Evolutionary conservation across 1,140 invertebrate species (phyloP).

Genomic region (Condylostylus longicornis): DNA sequence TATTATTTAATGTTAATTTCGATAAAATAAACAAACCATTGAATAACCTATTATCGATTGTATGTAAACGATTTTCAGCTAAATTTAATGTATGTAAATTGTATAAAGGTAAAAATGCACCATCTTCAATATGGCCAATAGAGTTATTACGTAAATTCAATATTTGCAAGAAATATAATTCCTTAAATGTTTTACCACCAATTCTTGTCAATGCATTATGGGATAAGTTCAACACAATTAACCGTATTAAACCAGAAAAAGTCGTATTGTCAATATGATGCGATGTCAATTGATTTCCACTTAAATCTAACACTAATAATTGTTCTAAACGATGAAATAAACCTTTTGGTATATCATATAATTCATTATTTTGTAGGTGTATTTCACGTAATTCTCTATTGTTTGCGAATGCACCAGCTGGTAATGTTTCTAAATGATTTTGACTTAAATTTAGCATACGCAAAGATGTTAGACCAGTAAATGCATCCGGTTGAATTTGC

Average conservation of each 20-base stretch:
- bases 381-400: constrained; percentile 54
- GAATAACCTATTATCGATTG: constrained; percentile 56
- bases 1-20: constrained; percentile 61
- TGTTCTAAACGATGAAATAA: constrained; percentile 50
- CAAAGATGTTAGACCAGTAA: constrained; percentile 50
- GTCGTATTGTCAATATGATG: constrained; percentile 51
- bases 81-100: constrained; percentile 68
- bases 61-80: constrained; percentile 57
- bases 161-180: constrained; percentile 68
- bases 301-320: constrained; percentile 53
- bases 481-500: constrained; percentile 46
- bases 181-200: constrained; percentile 54
- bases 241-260: constrained; percentile 49
- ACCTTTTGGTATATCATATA: constrained; percentile 52
- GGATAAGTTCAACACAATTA: constrained; percentile 52
- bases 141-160: constrained; percentile 65
- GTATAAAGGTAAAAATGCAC: constrained; percentile 63
- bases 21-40: constrained; percentile 71
- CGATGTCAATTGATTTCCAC: constrained; percentile 52
- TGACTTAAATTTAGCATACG: constrained; percentile 61
- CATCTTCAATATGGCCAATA: constrained; percentile 56
- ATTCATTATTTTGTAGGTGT: constrained; percentile 55
- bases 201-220: constrained; percentile 49
- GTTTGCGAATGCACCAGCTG: constrained; percentile 51
- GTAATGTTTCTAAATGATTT: constrained; percentile 54